Evolutionary conservation across 1,140 invertebrate species (phyloP).

Genomic region (Heliconius eleuchia): DNA sequence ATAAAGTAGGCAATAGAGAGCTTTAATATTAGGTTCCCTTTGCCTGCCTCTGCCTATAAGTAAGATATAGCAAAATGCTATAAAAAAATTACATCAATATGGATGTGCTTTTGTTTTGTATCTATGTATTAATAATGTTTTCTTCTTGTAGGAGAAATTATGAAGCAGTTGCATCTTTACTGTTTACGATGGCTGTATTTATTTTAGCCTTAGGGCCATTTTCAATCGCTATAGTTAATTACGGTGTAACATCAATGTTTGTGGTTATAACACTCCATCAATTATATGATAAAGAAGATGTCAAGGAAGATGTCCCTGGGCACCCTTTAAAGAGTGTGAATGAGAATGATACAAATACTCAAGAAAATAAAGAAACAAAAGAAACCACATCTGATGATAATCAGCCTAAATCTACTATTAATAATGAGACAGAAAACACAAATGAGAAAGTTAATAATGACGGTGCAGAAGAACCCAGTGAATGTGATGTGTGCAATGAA

Average conservation of each 20-base stretch:
- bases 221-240: constrained; percentile 82
- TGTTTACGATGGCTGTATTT: constrained; percentile 78
- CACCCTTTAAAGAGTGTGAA: constrained; percentile 21
- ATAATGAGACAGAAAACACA: constrained; percentile 24
- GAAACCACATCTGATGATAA: background rate
- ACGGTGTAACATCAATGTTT: constrained; percentile 80
- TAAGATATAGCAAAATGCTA: too few relatives aligned
- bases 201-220: constrained; percentile 81
- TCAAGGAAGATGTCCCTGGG: constrained; percentile 7
- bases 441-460: constrained; percentile 23
- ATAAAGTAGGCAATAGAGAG: too few relatives aligned
- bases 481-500: constrained; percentile 63
- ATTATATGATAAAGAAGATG: constrained; percentile 54
- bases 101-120: background rate
- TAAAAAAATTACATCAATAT: too few relatives aligned
- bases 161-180: constrained; percentile 70
- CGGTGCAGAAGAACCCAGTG: constrained; percentile 28
- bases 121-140: constrained; percentile 16
- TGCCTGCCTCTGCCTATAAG: too few relatives aligned
- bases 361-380: background rate
- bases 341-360: background rate
- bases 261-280: constrained; percentile 82
- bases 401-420: background rate
- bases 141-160: constrained; percentile 78
- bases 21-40: too few relatives aligned